These are phyloP conservation scores for Gisinianus flammeolus DNA, from an alignment of 2,888 invertebrate species.

Conservation along the genomic window DNA sequence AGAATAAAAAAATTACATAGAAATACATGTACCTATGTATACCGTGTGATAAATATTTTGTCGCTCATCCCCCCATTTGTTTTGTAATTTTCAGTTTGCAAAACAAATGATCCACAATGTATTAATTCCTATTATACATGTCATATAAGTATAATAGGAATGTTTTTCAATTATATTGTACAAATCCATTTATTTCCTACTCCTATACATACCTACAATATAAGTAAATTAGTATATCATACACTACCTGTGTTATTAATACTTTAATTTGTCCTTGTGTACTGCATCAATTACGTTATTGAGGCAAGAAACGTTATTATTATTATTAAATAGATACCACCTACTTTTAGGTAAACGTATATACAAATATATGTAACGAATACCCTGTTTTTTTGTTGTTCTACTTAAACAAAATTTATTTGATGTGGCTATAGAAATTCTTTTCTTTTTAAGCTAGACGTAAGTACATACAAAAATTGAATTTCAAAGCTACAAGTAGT, in stretches of 20 bases:
- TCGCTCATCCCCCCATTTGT: not conserved
- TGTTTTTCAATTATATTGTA: not conserved
- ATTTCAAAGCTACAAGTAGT: no score
- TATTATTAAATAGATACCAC: no score
- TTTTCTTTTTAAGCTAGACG: no score
- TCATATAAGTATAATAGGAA: not conserved
- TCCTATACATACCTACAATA: not conserved
- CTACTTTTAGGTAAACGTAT: not conserved
- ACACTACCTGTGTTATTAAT: no score
- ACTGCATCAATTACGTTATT: no score
- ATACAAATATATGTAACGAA: not conserved
- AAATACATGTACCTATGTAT: not conserved
- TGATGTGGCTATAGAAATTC: not conserved
- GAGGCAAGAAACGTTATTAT: no score
- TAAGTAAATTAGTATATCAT: not conserved
- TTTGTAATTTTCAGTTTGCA: not conserved
- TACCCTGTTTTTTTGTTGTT: no score
- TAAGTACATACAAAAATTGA: no score
- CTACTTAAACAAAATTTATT: not conserved
- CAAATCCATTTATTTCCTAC: not conserved
- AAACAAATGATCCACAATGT: no score
- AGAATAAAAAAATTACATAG: not conserved
- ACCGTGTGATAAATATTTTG: not conserved
- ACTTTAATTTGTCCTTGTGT: no score
- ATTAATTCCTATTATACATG: not conserved